Evolutionary conservation across 2,888 invertebrate genomes (phyloP), one percentile per base, ranked within the genome.

Genomic region (Drosophila atripex): DNA sequence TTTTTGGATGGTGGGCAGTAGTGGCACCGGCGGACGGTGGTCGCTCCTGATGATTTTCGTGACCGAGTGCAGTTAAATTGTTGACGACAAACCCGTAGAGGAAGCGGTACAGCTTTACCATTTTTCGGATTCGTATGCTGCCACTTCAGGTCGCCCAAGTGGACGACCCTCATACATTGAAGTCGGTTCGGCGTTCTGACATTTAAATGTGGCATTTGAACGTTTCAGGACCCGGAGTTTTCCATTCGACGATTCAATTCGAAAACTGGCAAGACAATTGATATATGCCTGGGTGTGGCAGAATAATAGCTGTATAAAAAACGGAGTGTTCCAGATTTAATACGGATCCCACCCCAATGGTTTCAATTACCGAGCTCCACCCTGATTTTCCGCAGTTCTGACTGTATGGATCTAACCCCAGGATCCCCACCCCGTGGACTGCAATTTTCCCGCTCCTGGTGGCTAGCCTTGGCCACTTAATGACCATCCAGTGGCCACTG

Each of bases 31-130:
- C 23, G 66, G 52, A 54, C 47, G 43, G 28, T 50, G 55, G 51
- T 59, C 23, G 50, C 46, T 75, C 66, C 74, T 71, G 76, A 77
- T 86, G 87, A 86, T 82, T 89, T 88, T 84, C 87, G 87, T 88
- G 87, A 88, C 87, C 85, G 83, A 88, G 85, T 82, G 89, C 89
- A 84, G 82, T 88, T 84, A 84, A 88, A 80, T 66, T 84, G 80
- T 69, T 77, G 73, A 76, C 86, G 75, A 79, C 86, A 75, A 80
- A 76, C 82, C 73, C 73, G 76, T 65, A 66, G 53, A 47, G 63
- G 51, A 63, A 74, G 72, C 47, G 71, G 56, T 68, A 64, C 72
- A 47, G 71, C 52, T 45, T 50, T 54, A 57, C 47, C 64, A 55
- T 74, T 83, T 71, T 86, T 71, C 59, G 56, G 69, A 72, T 76